Base-by-base conservation (phyloP, 2,888 invertebrate species). In the Frankliniella fusca region DNA sequence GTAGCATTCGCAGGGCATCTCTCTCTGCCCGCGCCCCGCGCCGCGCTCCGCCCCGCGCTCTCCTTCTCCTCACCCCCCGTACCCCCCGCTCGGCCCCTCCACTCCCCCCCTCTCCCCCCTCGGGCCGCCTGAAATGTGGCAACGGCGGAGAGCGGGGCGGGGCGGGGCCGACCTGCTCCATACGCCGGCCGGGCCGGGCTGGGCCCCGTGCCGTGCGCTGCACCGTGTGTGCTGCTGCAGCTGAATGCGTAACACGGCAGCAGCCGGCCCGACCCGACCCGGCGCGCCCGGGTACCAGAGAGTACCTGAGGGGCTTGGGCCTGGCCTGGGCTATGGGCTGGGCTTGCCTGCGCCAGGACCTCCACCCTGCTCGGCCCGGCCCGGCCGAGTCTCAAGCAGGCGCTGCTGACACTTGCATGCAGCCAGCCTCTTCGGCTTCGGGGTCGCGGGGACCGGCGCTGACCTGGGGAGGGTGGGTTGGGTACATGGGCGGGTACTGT, bases 201-300 rank as follows among this genome's bases (percentile, higher is more conserved):
- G 38, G 38, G 3, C 38, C 3, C 3, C 3, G 38, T 27, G 1
- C 23, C 70, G 70, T 12, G 27, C 70, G 23, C 23, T 76, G 70
- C 70, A 76, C 23, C 12, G 38, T 38, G 38, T 38, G 38, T 38
- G 38, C 38, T 38, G 38, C 38, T 3, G 38, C 38, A 38, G 38
- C 38, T 27, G 70, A 76, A 76, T 76, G 70, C 70, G 70, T 76
- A 76, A 76, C 70, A 27, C 70, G 27, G 70, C 11, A 38, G 38
- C 38, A 38, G 38, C 38, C 38, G 38, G 5, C 18, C 54, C 54
- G 54, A 15, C 54, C 15, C 5, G 54, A 5, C 20, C 18, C 54
- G 54, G 54, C 15, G 12, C 54, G 18, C 54, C 18, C 54, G 54
- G 54, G 11, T 11, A 11, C 11, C 54, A 15, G 54, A 2, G 54